phyloP scores from a whole-genome alignment of 2,797 vertebrate genomes.

The Bothrops alternatus region DNA sequence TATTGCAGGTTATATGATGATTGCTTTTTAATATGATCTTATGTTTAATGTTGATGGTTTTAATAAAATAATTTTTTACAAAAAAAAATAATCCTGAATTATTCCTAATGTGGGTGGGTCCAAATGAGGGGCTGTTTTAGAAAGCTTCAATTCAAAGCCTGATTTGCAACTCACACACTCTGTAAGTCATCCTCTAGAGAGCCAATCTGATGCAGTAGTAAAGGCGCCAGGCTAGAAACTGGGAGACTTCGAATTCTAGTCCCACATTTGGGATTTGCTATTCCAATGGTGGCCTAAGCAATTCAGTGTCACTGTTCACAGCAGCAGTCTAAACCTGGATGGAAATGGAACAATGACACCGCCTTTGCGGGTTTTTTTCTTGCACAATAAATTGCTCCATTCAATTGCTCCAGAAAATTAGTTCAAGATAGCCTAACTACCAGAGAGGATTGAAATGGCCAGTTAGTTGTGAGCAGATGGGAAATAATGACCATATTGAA shows the following conservation, averaged over 20 bases:
- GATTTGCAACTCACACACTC: not conserved
- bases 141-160: not conserved
- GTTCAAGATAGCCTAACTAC: not conserved
- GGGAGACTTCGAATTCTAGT: not conserved
- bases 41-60: too few species aligned
- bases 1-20: too few species aligned
- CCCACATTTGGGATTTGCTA: not conserved
- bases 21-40: too few species aligned
- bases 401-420: not conserved
- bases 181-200: not conserved
- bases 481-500: not conserved
- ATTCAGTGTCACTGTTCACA: not conserved
- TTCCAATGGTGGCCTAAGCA: not conserved
- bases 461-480: not conserved
- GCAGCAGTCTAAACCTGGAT: not conserved
- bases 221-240: not conserved
- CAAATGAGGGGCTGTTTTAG: not conserved
- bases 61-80: too few species aligned
- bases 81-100: not conserved
- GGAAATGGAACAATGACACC: not conserved
- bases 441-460: not conserved
- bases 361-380: not conserved
- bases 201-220: not conserved
- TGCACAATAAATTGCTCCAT: not conserved
- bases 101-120: not conserved